Conservation (phyloP, 2,888 invertebrate species). For the Epiperipatus broadwayi region DNA sequence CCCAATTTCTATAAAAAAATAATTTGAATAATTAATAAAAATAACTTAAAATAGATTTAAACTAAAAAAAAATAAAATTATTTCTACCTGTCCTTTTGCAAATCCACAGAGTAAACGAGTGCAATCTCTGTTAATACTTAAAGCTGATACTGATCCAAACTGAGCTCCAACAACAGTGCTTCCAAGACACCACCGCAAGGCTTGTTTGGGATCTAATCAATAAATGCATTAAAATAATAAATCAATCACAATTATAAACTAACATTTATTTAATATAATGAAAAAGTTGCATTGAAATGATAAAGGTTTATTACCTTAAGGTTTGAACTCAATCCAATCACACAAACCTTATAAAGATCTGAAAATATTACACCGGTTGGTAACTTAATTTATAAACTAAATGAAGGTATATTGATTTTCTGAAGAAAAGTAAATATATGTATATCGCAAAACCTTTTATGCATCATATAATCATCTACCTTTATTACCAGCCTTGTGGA, state of each 20-base stretch:
- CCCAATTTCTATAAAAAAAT: constrained; percentile 1
- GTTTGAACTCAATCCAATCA: too few species aligned
- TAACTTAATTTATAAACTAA: too few species aligned
- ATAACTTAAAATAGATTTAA: background rate
- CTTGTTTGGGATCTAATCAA: constrained; percentile 41
- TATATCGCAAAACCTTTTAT: too few species aligned
- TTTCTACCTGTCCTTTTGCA: constrained; percentile 51
- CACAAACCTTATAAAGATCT: too few species aligned
- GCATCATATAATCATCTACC: too few species aligned
- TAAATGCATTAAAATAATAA: too few species aligned
- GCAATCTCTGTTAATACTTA: constrained; percentile 70
- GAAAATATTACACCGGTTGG: too few species aligned
- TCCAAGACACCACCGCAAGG: constrained; percentile 66
- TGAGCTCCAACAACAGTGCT: constrained; percentile 47
- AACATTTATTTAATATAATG: background rate
- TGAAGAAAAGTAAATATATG: too few species aligned
- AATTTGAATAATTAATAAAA: background rate
- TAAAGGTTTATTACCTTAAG: too few species aligned
- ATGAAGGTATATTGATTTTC: too few species aligned
- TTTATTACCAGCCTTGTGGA: too few species aligned
- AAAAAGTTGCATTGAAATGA: too few species aligned
- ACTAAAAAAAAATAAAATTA: constrained; percentile 13
- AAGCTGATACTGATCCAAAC: constrained; percentile 37
- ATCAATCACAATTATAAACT: background rate
- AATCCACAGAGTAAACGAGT: constrained; percentile 60